These are phyloP conservation scores for Astreopora myriophthalma DNA, from an alignment of 64 coral and sea anemone species.

Conservation along the genomic window DNA sequence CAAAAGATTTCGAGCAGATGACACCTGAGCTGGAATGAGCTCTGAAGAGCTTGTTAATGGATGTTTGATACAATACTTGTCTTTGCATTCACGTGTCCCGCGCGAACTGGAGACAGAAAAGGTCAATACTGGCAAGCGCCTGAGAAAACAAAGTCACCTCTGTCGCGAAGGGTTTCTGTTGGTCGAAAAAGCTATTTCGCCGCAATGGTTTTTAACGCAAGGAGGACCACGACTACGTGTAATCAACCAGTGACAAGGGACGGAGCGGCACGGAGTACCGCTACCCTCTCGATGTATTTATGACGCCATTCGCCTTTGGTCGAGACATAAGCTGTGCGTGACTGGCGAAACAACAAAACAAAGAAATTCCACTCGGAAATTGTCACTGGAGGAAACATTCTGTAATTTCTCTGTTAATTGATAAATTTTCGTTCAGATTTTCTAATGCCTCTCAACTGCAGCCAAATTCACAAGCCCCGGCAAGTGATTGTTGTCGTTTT, in stretches of 20 bases:
- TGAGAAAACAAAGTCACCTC: constrained; percentile 1
- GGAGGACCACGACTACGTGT: neutral
- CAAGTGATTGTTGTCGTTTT: constrained; percentile 60
- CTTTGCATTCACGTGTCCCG: neutral
- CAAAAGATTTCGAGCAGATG: neutral
- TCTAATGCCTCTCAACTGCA: neutral
- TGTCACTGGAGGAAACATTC: neutral
- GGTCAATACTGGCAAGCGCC: neutral
- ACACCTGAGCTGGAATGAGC: constrained; percentile 24
- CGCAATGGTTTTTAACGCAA: neutral
- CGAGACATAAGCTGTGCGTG: neutral
- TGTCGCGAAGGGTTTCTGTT: constrained; percentile 14
- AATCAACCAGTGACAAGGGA: neutral
- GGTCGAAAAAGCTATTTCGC: neutral
- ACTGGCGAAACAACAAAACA: neutral
- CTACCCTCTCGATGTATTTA: neutral
- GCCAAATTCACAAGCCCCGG: constrained; percentile 17
- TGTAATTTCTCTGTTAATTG: neutral
- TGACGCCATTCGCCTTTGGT: neutral
- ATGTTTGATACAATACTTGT: constrained; percentile 34
- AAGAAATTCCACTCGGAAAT: neutral
- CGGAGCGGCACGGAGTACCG: neutral
- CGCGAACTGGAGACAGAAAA: neutral
- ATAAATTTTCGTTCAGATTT: neutral
- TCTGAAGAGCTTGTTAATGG: constrained; percentile 42